Base-by-base conservation (phyloP, 1,140 invertebrate genomes). In the Aculops lycopersici region DNA sequence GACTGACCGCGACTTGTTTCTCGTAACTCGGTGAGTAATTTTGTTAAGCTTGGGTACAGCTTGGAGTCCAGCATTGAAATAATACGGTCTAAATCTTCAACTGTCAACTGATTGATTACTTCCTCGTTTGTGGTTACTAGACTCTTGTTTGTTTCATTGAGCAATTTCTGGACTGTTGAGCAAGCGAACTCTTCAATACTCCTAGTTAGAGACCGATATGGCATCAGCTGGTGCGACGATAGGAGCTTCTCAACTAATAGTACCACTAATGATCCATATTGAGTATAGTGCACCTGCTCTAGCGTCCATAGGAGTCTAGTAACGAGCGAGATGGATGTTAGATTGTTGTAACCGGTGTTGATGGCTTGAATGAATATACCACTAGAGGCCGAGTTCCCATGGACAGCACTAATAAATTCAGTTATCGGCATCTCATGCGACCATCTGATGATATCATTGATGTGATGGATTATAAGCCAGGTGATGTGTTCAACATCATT, bases 391-490 rank as follows among this genome's bases (percentile, higher is more conserved):
- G 67, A 52, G 49, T 70, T 71, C 48, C 67, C 60, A 52, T 72
- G 68, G 37, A 72, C 58, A 35, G 67, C 62, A 42, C 65, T 62
- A 39, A 62, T 57, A 43, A 73, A 64, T 50, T 72, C 68, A 20
- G 59, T 60, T 1, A 71, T 63, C 0, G 70, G 70, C n/a, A 64
- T 56, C 45, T 64, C 70, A 36, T 57, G 53, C 1, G 61, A 61
- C 3, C 70, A 52, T 21, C 60, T 55, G 13, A 79, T 64, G 0
- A 76, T 56, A 17, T 71, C 64, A 46, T 67, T 60, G 0, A 72
- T 65, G 47, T 75, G 65, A 50, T 72, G 70, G 1, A 69, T 64
- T 17, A 79, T 53, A n/a, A 79, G 53, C 72, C 73, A 79, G 0
- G 68, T 67, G 21, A 77, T 55, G 42, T 72, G 67, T 18, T 74